These are phyloP conservation scores for Phania funesta DNA, from an alignment of 2,888 invertebrate genomes.

Conservation along the genomic window DNA sequence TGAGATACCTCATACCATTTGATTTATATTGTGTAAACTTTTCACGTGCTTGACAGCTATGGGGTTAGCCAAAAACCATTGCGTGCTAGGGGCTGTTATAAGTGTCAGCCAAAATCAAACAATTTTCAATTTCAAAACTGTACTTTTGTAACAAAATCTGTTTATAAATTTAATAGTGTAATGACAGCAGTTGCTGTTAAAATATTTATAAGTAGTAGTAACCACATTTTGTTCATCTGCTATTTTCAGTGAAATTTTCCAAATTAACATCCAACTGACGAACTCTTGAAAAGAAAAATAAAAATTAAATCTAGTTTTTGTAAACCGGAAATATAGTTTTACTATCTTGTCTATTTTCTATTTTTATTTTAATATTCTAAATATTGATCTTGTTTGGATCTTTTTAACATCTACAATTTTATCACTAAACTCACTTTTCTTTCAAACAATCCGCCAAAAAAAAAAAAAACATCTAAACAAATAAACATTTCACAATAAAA, in stretches of 20 bases:
- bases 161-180: not conserved
- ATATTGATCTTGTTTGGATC: constrained; percentile 33
- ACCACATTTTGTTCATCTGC: constrained; percentile 40
- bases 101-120: no score
- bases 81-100: no score
- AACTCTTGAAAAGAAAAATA: not conserved
- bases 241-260: not conserved
- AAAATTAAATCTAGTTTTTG: constrained; percentile 34
- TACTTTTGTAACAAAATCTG: not conserved
- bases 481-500: constrained; percentile 21
- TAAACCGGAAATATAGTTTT: constrained; percentile 57
- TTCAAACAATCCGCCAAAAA: not conserved
- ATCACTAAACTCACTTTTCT: constrained; percentile 46
- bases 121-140: no score
- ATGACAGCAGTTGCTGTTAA: not conserved
- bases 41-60: no score
- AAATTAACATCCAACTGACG: not conserved
- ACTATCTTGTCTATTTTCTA: constrained; percentile 5
- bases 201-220: constrained; percentile 1
- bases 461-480: constrained; percentile 1
- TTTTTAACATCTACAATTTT: constrained; percentile 12
- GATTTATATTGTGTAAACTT: no score
- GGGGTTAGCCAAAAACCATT: no score
- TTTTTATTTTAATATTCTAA: constrained; percentile 33
- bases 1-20: no score